phyloP scores from a whole-genome alignment of 2,888 invertebrate species.

The Lepidochrysops patricia region DNA sequence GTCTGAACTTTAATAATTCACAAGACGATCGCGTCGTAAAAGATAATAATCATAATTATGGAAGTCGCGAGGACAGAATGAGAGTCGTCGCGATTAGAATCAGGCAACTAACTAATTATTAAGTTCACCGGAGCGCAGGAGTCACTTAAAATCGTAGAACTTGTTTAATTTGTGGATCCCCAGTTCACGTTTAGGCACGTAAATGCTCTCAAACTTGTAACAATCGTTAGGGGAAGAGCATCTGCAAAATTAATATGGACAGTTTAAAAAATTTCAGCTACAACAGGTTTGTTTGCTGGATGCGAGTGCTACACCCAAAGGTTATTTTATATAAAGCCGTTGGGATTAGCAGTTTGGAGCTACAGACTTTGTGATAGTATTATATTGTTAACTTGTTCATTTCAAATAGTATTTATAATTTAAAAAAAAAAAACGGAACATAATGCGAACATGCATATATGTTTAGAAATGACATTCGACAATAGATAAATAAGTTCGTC shows the following conservation, averaged over 20 bases:
- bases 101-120: conserved; percentile 54
- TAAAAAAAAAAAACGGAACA: too few relatives aligned
- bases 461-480: too few relatives aligned
- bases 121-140: conserved; percentile 40
- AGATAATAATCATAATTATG: conserved; percentile 7
- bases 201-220: conserved; percentile 50
- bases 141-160: conserved; percentile 45
- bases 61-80: conserved; percentile 17
- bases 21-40: neutral
- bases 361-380: too few relatives aligned
- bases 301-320: too few relatives aligned
- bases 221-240: conserved; percentile 30
- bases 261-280: conserved; percentile 2
- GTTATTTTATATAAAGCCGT: too few relatives aligned
- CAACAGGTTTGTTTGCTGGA: neutral
- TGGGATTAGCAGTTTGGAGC: too few relatives aligned
- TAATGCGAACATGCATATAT: too few relatives aligned
- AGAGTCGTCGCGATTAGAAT: conserved; percentile 8
- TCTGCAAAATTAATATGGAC: conserved; percentile 13
- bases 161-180: conserved; percentile 68
- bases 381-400: too few relatives aligned
- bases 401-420: too few relatives aligned
- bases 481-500: too few relatives aligned
- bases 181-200: conserved; percentile 65
- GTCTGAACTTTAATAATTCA: neutral